Conservation (phyloP, 2,888 invertebrate species). For the Bellardia pandia region DNA sequence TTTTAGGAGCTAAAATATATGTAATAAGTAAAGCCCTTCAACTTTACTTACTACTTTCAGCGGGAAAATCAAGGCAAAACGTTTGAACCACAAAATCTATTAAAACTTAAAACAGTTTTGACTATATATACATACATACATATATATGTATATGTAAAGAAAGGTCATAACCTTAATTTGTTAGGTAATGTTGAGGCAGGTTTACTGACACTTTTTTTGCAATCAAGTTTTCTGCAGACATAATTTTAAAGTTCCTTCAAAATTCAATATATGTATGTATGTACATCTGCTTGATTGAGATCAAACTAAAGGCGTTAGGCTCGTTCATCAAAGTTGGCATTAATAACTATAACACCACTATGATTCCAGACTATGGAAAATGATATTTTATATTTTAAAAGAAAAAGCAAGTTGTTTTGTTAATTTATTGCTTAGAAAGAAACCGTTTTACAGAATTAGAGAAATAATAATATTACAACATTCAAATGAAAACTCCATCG, state of each 20-base stretch:
- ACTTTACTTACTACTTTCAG: neutral
- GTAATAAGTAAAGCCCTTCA: neutral
- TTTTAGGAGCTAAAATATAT: neutral
- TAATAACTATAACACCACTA: neutral
- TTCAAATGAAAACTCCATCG: constrained; percentile 11
- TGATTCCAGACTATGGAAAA: constrained; percentile 7
- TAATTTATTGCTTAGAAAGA: neutral
- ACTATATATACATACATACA: too few species aligned
- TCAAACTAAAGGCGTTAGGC: neutral
- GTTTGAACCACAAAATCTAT: constrained; percentile 26
- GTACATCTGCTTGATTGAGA: constrained; percentile 29
- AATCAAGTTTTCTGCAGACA: constrained; percentile 4
- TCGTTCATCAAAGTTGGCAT: neutral
- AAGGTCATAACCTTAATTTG: constrained; percentile 3
- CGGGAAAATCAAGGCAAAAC: neutral
- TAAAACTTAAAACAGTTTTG: constrained; percentile 78
- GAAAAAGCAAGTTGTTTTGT: constrained; percentile 7
- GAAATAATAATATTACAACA: constrained; percentile 3
- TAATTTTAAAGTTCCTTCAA: neutral
- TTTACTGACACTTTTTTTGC: constrained; percentile 10
- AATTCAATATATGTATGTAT: neutral
- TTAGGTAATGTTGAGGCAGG: neutral
- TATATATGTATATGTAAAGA: constrained; percentile 4
- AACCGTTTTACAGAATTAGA: constrained; percentile 1
- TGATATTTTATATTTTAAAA: neutral